These are phyloP conservation scores for Parnassius orleans DNA, from an alignment of 2,888 invertebrate genomes.

Conservation along the genomic window DNA sequence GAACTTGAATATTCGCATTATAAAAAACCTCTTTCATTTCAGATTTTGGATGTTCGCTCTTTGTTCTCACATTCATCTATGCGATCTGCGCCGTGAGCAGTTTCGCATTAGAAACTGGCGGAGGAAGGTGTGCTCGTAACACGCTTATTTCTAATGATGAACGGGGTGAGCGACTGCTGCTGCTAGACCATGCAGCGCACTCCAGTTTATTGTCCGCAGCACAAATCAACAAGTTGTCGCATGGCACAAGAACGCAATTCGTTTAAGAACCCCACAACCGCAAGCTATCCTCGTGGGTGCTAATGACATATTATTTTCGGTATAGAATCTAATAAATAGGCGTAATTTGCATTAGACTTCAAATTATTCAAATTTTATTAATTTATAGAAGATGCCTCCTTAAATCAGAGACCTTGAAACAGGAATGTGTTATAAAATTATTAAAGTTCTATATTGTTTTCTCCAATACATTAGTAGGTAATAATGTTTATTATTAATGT, in stretches of 20 bases:
- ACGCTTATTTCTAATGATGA: constrained; percentile 49
- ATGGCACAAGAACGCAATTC: constrained; percentile 66
- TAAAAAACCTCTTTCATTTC: constrained; percentile 33
- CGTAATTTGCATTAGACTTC: no score
- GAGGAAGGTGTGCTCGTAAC: constrained; percentile 49
- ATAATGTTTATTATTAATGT: no score
- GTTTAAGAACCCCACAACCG: constrained; percentile 45
- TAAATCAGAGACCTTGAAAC: no score
- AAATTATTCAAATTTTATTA: no score
- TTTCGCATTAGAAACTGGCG: constrained; percentile 63
- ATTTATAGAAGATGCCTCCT: no score
- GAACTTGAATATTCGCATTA: no score
- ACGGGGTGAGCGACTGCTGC: constrained; percentile 63
- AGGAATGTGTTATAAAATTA: no score
- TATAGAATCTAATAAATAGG: no score
- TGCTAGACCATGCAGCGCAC: constrained; percentile 71
- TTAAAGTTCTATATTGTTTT: no score
- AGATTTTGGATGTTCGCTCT: constrained; percentile 66
- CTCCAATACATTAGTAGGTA: no score
- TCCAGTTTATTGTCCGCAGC: constrained; percentile 71
- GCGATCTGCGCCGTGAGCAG: constrained; percentile 72
- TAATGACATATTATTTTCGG: background rate
- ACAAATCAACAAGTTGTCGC: constrained; percentile 66
- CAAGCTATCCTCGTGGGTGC: background rate
- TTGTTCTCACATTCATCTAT: constrained; percentile 68